phyloP scores from a whole-genome alignment of 1,140 invertebrate genomes.

The Drosophila littoralis region DNA sequence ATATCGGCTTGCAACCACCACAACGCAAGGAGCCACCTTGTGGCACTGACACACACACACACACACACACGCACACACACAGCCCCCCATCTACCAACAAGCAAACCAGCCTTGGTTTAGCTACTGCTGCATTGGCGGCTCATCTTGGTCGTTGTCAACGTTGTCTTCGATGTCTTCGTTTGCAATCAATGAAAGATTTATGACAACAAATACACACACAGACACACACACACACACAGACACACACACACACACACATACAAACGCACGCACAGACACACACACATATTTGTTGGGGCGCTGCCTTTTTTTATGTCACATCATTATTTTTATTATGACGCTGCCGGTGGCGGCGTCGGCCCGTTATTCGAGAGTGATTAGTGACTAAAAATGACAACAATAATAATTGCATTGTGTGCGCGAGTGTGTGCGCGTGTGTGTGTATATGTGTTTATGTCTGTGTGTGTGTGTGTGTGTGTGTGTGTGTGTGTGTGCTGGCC shows the following conservation, averaged over 20 bases:
- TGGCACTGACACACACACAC: neutral
- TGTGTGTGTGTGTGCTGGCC: constrained; percentile 1
- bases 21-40: constrained; percentile 1
- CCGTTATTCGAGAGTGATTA: constrained; percentile 79
- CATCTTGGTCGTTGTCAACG: constrained; percentile 52
- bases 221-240: constrained; percentile 12
- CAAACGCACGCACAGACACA: constrained; percentile 7
- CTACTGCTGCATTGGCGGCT: constrained; percentile 24
- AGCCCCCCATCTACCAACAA: neutral
- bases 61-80: neutral
- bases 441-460: constrained; percentile 13
- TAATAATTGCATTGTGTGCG: constrained; percentile 49
- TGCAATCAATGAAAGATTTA: constrained; percentile 82
- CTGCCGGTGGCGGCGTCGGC: constrained; percentile 46
- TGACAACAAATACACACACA: constrained; percentile 60
- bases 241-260: constrained; percentile 9
- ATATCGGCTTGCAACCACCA: constrained; percentile 26
- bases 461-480: neutral
- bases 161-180: constrained; percentile 75
- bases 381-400: constrained; percentile 66
- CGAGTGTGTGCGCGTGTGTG: constrained; percentile 4
- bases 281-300: constrained; percentile 15
- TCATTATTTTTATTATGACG: constrained; percentile 81
- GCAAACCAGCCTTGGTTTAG: constrained; percentile 29
- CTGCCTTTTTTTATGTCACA: constrained; percentile 74